These are phyloP conservation scores for Abscondita cerata DNA, from an alignment of 2,888 invertebrate species.

Conservation along the genomic window DNA sequence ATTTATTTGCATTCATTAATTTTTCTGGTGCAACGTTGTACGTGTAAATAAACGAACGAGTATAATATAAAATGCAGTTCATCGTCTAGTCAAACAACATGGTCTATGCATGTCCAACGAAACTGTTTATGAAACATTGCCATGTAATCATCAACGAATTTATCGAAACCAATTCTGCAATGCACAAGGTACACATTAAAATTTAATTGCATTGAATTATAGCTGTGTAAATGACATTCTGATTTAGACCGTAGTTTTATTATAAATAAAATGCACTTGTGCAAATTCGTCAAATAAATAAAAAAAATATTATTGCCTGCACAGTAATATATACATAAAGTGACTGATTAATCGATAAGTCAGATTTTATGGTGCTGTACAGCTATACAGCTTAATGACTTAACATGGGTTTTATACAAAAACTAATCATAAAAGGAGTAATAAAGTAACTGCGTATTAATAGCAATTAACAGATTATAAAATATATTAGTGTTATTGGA, in stretches of 20 bases:
- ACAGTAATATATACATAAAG: background rate
- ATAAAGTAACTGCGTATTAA: constrained; percentile 21
- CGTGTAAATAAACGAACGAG: constrained; percentile 8
- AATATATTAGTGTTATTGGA: constrained; percentile 11
- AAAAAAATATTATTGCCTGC: background rate
- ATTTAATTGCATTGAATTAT: constrained; percentile 43
- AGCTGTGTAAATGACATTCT: constrained; percentile 41
- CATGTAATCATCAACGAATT: constrained; percentile 32
- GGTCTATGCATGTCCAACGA: constrained; percentile 31
- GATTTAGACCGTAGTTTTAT: constrained; percentile 36
- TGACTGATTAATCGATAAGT: constrained; percentile 11
- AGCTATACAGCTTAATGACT: constrained; percentile 10
- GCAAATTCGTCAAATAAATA: constrained; percentile 3
- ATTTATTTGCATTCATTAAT: constrained; percentile 10
- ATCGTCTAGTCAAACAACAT: constrained; percentile 24
- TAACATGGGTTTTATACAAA: constrained; percentile 20
- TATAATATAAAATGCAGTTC: constrained; percentile 17
- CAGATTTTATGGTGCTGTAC: constrained; percentile 11
- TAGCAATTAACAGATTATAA: constrained; percentile 26
- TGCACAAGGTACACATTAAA: constrained; percentile 39
- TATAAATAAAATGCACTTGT: constrained; percentile 30
- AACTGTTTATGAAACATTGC: constrained; percentile 34
- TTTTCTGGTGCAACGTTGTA: background rate
- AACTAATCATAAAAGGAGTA: constrained; percentile 21
- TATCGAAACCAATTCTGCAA: constrained; percentile 36